Percentiles rank a stretch among this genome's conserved stretches.
These are phyloP conservation scores for Lipotes vexillifer DNA, from an alignment of 2,113 vertebrate genomes.

Conservation along the genomic window DNA sequence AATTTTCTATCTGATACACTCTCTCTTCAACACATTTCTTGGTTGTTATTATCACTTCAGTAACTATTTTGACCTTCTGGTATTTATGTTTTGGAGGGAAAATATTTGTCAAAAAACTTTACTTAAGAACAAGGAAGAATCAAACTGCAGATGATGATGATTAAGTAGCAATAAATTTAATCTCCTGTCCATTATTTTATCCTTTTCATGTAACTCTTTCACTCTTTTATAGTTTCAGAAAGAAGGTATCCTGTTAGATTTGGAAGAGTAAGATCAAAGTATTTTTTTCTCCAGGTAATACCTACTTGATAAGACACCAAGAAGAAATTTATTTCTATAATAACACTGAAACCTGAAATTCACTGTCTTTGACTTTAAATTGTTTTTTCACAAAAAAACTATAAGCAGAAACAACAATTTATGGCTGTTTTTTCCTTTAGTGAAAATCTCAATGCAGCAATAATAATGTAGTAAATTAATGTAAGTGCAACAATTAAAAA, in stretches of 20 bases:
- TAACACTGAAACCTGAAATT: background rate
- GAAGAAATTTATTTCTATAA: slow-evolving; percentile 8
- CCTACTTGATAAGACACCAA: background rate
- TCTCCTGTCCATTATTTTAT: background rate
- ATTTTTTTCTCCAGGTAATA: slow-evolving; percentile 18
- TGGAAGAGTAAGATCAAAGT: background rate
- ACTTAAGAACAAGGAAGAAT: background rate
- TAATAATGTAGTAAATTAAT: background rate
- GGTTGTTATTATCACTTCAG: background rate
- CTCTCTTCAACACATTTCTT: background rate
- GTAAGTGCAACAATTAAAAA: background rate
- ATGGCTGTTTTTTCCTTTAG: background rate
- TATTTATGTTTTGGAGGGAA: background rate
- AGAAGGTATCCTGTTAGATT: background rate
- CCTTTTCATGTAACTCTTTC: background rate
- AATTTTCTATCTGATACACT: background rate
- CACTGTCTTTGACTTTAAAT: background rate
- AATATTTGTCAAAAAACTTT: background rate
- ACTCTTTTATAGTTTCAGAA: background rate
- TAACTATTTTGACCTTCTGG: background rate
- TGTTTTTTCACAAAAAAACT: background rate
- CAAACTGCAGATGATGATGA: background rate
- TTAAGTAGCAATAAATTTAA: background rate
- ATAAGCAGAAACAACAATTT: background rate
- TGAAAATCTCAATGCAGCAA: background rate